Conservation (phyloP, 2,888 invertebrate species). For the Noctua comes region DNA sequence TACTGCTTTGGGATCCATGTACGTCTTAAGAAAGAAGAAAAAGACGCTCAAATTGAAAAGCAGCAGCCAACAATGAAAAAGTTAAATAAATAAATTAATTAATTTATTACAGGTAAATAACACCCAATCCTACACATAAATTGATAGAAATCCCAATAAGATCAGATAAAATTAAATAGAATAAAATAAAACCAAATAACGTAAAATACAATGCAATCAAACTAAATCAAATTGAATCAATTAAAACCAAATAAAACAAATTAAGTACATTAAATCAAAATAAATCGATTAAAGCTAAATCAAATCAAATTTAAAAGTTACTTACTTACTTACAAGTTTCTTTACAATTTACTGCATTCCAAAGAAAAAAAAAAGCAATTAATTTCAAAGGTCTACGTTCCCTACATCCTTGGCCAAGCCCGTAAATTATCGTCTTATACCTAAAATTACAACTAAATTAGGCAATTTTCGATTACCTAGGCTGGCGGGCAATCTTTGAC, state of each 20-base stretch:
- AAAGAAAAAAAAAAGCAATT: not conserved
- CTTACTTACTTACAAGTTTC: not conserved
- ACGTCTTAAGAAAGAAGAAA: not conserved
- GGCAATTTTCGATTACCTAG: constrained; percentile 18
- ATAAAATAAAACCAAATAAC: too few relatives aligned
- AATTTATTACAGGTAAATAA: too few relatives aligned
- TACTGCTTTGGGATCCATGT: not conserved
- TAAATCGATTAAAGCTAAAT: too few relatives aligned
- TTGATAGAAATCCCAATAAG: too few relatives aligned
- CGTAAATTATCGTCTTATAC: constrained; percentile 21
- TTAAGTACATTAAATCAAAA: too few relatives aligned
- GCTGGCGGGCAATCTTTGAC: constrained; percentile 23
- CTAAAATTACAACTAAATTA: constrained; percentile 28
- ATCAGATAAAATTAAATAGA: too few relatives aligned
- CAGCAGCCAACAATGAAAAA: not conserved
- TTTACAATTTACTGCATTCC: not conserved
- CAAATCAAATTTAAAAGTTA: not conserved
- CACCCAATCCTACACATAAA: too few relatives aligned
- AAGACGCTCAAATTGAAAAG: not conserved
- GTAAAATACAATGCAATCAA: too few relatives aligned
- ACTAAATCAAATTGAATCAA: too few relatives aligned
- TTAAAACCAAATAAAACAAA: too few relatives aligned
- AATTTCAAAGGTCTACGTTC: constrained; percentile 12
- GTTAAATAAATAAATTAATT: not conserved
- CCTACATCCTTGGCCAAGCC: constrained; percentile 14